Percentiles rank a stretch among this genome's conserved stretches.
These are phyloP conservation scores for Podarcis siculus DNA, from an alignment of 2,797 vertebrate species.

Conservation along the genomic window DNA sequence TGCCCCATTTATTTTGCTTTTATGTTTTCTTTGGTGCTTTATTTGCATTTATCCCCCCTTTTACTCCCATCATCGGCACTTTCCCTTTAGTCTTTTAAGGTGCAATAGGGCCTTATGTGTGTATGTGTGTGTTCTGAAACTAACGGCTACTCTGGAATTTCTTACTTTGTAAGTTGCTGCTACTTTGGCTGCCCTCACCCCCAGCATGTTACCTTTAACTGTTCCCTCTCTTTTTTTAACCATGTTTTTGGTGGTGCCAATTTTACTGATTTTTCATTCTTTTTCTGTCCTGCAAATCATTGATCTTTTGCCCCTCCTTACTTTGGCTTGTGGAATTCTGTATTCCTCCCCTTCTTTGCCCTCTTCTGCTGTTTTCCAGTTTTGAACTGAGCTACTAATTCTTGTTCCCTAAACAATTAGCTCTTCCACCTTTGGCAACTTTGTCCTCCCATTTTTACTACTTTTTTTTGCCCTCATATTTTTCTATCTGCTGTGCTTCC, in stretches of 20 bases:
- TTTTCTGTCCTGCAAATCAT: neutral
- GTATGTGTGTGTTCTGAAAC: neutral
- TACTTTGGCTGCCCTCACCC: neutral
- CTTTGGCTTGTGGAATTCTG: neutral
- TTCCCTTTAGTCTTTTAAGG: neutral
- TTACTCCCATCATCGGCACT: neutral
- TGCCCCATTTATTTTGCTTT: neutral
- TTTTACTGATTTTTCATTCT: neutral
- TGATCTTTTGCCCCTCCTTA: neutral
- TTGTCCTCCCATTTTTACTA: conserved; percentile 24
- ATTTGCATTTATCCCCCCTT: neutral
- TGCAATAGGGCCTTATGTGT: neutral
- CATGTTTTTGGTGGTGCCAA: neutral
- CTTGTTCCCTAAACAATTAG: neutral
- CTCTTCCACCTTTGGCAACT: conserved; percentile 9
- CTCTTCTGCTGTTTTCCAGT: neutral
- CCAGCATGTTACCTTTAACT: neutral
- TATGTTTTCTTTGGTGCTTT: neutral
- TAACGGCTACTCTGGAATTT: neutral
- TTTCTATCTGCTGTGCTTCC: neutral
- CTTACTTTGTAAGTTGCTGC: neutral
- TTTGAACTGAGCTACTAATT: neutral
- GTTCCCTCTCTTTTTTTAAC: neutral
- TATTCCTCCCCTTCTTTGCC: neutral
- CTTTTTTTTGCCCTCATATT: neutral